Evolutionary conservation across 2,113 vertebrate genomes (phyloP), one percentile per base, ranked within the genome.

Genomic region (Grammomys dolichurus): DNA sequence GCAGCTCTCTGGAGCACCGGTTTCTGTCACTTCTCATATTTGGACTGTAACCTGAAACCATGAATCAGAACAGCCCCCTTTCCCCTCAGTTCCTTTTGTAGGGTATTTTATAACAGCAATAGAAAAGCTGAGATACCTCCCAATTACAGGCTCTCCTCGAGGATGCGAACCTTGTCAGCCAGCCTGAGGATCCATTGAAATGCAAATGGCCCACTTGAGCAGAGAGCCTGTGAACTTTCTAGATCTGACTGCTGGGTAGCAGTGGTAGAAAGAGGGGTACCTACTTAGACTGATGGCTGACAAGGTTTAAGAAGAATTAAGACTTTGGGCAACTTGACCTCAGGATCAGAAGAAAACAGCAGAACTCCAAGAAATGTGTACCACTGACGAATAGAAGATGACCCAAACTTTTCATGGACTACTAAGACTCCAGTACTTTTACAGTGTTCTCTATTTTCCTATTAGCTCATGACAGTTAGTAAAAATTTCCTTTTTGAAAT

Each of bases 291-390:
- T 65, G 40, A 19, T 20, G 26, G 1, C 31, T 16, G 31, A 58
- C 65, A 89, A 92, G 31, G 14, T 95, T 63, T 91, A 43, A 16
- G 95, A 95, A 87, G 78, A 90, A 51, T 72, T 7, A 93, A 63
- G 40, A 77, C 7, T 20, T 86, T 84, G 94, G 54, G 10, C 80
- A 51, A 91, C 48, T 73, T 60, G 17, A 92, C 22, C 54, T 87
- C 36, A 90, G 69, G 22, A 84, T 80, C 43, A 94, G 93, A 96
- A 81, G 70, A 85, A 93, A 95, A 90, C 33, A 84, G 80, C 33
- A 80, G 65, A 94, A 85, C 90, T 76, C 24, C 9, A 48, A 70
- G 46, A 40, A 90, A 75, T 3, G 87, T 96, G 22, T 60, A 46
- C 26, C 22, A 31, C 40, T 46, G 43, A 65, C 16, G 77, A 75